Evolutionary conservation across 64 coral and sea anemone species (phyloP).

Genomic region (Porites australiensis): DNA sequence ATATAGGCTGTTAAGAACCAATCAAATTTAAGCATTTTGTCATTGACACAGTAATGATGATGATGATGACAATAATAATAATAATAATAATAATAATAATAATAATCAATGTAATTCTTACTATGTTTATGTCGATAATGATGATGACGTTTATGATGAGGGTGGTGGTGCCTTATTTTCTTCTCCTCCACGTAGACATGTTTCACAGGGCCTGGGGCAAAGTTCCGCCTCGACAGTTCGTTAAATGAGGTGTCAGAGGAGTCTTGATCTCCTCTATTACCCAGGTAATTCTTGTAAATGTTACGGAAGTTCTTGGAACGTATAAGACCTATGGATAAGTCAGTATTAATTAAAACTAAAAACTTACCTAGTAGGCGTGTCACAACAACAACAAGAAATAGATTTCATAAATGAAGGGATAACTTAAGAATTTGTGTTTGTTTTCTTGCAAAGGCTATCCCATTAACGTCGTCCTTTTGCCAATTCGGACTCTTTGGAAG

Average conservation of each 20-base stretch:
- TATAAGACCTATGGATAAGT: slow-evolving; percentile 9
- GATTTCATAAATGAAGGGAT: no score
- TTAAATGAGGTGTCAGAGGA: not conserved
- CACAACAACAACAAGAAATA: no score
- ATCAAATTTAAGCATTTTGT: no score
- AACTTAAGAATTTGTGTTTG: no score
- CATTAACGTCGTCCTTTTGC: no score
- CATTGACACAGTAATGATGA: no score
- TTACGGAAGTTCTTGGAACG: slow-evolving; percentile 8
- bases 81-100: no score
- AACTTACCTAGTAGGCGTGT: no score
- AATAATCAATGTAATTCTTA: not conserved
- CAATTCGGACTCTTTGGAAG: no score
- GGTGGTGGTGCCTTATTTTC: not conserved
- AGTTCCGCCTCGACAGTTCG: slow-evolving; percentile 18
- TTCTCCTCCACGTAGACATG: slow-evolving; percentile 13
- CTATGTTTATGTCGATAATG: not conserved
- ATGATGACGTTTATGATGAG: slow-evolving; percentile 15
- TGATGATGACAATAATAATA: no score
- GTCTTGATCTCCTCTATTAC: not conserved
- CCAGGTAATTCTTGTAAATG: slow-evolving; percentile 15
- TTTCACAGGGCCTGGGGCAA: slow-evolving; percentile 9
- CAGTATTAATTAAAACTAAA: not conserved
- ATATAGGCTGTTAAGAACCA: no score
- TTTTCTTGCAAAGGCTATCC: no score